Conservation (phyloP, 1,140 invertebrate genomes). For the Drosophila nikananu region DNA sequence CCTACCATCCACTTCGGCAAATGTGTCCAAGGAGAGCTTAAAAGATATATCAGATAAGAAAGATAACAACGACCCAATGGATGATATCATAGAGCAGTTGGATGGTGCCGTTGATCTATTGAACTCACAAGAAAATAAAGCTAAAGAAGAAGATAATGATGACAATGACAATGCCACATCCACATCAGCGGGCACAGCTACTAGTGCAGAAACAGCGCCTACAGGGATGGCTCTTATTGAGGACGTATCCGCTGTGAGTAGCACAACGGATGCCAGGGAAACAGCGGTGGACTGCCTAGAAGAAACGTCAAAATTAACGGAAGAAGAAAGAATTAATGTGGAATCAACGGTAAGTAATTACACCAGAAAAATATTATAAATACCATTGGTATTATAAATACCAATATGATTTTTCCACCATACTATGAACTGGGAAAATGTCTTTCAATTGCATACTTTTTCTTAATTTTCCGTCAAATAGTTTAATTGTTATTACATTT, state of each 20-base stretch:
- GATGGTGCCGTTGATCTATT: conserved; percentile 66
- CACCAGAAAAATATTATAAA: too few relatives aligned
- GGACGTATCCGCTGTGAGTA: conserved; percentile 64
- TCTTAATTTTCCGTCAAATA: too few relatives aligned
- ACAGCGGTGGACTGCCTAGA: background rate
- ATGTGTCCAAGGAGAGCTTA: conserved; percentile 53
- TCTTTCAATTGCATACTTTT: too few relatives aligned
- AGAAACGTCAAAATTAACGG: background rate
- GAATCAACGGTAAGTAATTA: conserved; percentile 26
- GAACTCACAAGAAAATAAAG: conserved; percentile 17
- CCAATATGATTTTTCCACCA: too few relatives aligned
- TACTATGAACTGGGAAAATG: too few relatives aligned
- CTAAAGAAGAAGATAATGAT: conserved; percentile 25
- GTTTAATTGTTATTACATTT: too few relatives aligned
- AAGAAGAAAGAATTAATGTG: background rate
- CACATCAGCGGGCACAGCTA: conserved; percentile 22
- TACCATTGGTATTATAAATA: too few relatives aligned
- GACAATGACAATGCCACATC: conserved; percentile 40
- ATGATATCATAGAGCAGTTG: conserved; percentile 85
- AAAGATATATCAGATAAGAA: conserved; percentile 40
- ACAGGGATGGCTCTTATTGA: conserved; percentile 21
- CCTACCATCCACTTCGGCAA: conserved; percentile 51
- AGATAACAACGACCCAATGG: conserved; percentile 67
- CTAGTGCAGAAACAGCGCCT: background rate
- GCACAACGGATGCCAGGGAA: conserved; percentile 52